phyloP scores from a whole-genome alignment of 2,797 vertebrate genomes.

The Halcyon smyrnensis region DNA sequence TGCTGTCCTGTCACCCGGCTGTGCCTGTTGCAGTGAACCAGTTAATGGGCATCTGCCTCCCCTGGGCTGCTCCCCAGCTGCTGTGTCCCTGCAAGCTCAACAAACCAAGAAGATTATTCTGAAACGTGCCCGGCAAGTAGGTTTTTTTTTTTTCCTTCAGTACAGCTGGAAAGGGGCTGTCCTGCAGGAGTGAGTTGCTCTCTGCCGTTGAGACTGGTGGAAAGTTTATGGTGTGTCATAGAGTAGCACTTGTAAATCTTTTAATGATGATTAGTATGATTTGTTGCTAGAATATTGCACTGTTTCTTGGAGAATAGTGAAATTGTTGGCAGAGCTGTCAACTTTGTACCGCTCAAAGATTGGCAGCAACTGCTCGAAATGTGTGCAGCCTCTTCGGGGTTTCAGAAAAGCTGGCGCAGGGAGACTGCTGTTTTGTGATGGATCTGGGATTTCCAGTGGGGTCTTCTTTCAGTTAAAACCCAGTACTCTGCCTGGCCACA shows the following conservation, averaged over 20 bases:
- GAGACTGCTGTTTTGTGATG: neutral
- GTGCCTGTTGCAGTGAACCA: neutral
- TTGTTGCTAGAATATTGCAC: neutral
- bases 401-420: neutral
- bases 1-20: neutral
- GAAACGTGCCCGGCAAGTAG: neutral
- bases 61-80: neutral
- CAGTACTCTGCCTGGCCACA: neutral
- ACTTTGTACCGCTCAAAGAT: neutral
- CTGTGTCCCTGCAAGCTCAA: neutral
- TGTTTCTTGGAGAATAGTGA: neutral
- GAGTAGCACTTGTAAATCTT: neutral
- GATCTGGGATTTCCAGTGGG: neutral
- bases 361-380: neutral
- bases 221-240: neutral
- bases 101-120: neutral
- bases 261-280: neutral
- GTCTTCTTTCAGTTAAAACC: neutral
- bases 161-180: neutral
- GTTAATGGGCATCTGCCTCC: neutral
- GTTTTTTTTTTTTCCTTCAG: neutral
- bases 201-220: neutral
- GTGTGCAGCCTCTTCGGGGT: fast-evolving
- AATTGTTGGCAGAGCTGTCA: neutral
- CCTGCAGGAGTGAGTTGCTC: neutral